Conservation (phyloP, 35 echinoderm and acorn worm genomes). For the Apostichopus japonicus region DNA sequence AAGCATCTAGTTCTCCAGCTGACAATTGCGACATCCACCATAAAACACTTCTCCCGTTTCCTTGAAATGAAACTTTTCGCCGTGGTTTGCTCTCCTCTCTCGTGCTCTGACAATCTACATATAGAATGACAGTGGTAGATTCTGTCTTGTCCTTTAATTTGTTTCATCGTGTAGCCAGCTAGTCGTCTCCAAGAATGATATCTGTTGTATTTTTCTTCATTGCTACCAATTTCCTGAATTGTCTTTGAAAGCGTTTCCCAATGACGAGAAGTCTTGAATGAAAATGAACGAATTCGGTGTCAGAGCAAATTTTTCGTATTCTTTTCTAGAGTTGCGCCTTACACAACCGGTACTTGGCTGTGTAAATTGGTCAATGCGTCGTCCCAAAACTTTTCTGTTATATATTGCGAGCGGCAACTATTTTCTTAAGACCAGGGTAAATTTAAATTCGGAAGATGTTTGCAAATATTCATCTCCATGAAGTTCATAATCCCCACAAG, state of each 20-base stretch:
- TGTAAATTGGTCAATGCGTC: background rate
- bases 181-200: slow-evolving; percentile 13
- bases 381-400: slow-evolving; percentile 52
- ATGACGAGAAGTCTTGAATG: slow-evolving; percentile 2
- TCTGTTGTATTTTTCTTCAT: background rate
- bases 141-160: background rate
- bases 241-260: background rate
- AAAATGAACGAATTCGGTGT: background rate
- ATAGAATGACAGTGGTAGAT: background rate
- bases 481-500: background rate
- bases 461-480: background rate
- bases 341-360: slow-evolving; percentile 43
- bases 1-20: background rate
- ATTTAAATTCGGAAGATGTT: no score
- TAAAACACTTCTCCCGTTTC: background rate
- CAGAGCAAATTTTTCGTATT: slow-evolving; percentile 21
- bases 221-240: background rate
- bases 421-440: slow-evolving; percentile 32
- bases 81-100: background rate
- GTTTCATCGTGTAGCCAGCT: background rate
- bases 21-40: slow-evolving; percentile 7
- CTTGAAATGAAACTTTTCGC: background rate
- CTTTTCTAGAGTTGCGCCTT: slow-evolving; percentile 3
- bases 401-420: slow-evolving; percentile 37
- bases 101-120: background rate